Conservation (phyloP, 2,797 vertebrate species). For the Amblyopsis hoosieri region DNA sequence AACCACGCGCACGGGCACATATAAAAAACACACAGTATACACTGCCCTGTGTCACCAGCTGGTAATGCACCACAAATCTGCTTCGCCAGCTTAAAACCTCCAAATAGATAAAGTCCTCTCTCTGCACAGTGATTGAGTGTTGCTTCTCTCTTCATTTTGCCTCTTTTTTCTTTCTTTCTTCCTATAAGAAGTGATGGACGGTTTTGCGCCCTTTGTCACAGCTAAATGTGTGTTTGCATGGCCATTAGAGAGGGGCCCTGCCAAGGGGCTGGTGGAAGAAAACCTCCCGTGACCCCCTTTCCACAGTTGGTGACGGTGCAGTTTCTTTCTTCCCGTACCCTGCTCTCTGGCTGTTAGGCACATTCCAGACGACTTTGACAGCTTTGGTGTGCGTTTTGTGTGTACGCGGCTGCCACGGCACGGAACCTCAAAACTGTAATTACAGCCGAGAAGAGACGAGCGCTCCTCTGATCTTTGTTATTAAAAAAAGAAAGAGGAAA, state of each 20-base stretch:
- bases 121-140: slow-evolving; percentile 24
- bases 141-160: slow-evolving; percentile 52
- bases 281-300: slow-evolving; percentile 58
- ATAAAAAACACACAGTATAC: slow-evolving; percentile 16
- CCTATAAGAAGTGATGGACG: slow-evolving; percentile 52
- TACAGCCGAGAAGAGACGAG: slow-evolving; percentile 10
- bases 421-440: slow-evolving; percentile 32
- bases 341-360: slow-evolving; percentile 18
- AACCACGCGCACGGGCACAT: background rate
- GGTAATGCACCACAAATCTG: slow-evolving; percentile 38
- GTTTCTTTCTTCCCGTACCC: slow-evolving; percentile 19
- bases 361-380: slow-evolving; percentile 38
- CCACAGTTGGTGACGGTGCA: slow-evolving; percentile 38
- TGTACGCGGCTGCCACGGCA: slow-evolving; percentile 19
- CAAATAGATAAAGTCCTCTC: slow-evolving; percentile 50
- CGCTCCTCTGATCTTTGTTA: slow-evolving; percentile 13
- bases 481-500: slow-evolving; percentile 14
- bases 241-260: slow-evolving; percentile 64
- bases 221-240: slow-evolving; percentile 74
- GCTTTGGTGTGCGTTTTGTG: slow-evolving; percentile 28
- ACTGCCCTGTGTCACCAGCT: slow-evolving; percentile 49
- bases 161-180: slow-evolving; percentile 40
- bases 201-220: slow-evolving; percentile 58
- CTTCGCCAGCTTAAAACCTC: slow-evolving; percentile 37
- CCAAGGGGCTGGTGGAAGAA: slow-evolving; percentile 47